Conservation (phyloP, 2,888 invertebrate species). For the Tolmerus cingulatus region DNA sequence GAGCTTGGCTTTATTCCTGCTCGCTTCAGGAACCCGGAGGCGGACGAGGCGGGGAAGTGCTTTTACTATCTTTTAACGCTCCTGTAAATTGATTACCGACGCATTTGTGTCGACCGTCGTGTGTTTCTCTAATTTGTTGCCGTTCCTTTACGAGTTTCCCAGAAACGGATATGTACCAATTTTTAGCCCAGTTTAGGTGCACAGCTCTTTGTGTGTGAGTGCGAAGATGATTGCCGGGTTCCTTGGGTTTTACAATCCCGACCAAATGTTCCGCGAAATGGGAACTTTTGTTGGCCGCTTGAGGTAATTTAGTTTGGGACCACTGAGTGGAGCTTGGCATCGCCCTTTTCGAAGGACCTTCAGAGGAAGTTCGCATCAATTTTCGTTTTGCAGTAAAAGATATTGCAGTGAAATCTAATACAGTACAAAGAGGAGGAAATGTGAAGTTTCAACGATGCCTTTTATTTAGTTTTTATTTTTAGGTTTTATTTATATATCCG, state of each 20-base stretch:
- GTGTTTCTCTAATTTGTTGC: slow-evolving; percentile 9
- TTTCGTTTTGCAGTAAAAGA: neutral
- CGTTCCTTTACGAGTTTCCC: neutral
- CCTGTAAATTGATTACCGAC: slow-evolving; percentile 9
- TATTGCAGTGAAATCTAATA: neutral
- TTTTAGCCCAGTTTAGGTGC: neutral
- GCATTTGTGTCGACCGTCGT: neutral
- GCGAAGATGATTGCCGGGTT: neutral
- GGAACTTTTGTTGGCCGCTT: neutral
- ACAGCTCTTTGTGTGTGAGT: neutral
- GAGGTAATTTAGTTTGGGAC: neutral
- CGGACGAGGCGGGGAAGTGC: neutral
- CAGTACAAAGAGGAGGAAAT: neutral
- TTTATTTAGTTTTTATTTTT: too few species aligned
- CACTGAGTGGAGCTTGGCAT: neutral
- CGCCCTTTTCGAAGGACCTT: neutral
- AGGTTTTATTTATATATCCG: neutral
- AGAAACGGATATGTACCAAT: neutral
- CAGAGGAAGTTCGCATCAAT: neutral
- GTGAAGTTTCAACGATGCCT: neutral
- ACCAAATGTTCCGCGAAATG: slow-evolving; percentile 6
- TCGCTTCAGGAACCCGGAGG: neutral
- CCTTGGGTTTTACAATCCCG: neutral
- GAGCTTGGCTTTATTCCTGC: neutral
- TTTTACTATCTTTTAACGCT: slow-evolving; percentile 16